Base-by-base conservation (phyloP, 2,888 invertebrate genomes). In the Apodemia mormo region DNA sequence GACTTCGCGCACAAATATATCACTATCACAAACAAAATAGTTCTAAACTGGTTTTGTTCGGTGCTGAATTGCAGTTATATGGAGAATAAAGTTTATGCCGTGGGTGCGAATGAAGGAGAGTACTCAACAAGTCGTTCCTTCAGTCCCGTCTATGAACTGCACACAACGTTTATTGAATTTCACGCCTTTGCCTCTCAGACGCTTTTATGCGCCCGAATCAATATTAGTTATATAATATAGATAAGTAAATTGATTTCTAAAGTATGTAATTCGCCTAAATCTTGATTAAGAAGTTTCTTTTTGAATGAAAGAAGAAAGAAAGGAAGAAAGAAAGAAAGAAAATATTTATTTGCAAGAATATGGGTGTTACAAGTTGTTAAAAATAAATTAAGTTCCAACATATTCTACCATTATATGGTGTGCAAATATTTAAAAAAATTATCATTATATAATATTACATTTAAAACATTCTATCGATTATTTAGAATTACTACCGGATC, bases 81-180 rank as follows among this genome's bases (percentile, higher is more conserved):
- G 61, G 33, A 64, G 61, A 7, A 64, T 66, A 61, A 71, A 76
- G 70, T 74, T 76, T 73, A 64, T 33, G 61, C 61, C 37, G 61
- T 64, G 37, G 61, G 61, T 64, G 61, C 14, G 37, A 78, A 78
- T 75, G 71, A 67, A 69, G 70, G 70, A 69, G 69, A 68, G 74
- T 74, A 78, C 79, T 81, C 82, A 82, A 83, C 81, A 82, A 82
- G 83, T 82, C 74, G 69, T 73, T 70, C 61, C 72, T 70, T 75
- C 76, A 64, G 61, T 33, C 71, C 76, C 76, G 75, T 77, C 75
- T 73, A 64, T 64, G 61, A 64, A 64, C 61, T 72, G 79, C 80
- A 81, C 80, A 82, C 79, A 75, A 75, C 80, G 83, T 83, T 86
- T 84, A 86, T 87, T 85, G 85, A 87, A 85, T 87, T 87, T 85